Base-by-base conservation (phyloP, 1,140 invertebrate genomes). In the Episyrphus balteatus region DNA sequence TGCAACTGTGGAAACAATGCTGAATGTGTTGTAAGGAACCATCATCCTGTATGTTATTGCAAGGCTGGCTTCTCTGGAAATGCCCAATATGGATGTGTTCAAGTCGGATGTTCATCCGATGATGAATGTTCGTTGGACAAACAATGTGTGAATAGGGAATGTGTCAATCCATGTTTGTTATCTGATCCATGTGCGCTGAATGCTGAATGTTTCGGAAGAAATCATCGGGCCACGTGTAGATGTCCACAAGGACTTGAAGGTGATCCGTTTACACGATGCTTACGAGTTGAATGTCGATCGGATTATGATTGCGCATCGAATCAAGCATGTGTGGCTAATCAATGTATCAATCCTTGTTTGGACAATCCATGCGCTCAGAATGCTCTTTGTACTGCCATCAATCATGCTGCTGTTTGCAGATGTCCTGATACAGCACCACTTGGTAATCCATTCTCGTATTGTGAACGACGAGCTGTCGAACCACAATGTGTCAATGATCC, bases 1-100 rank as follows among this genome's bases (percentile, higher is more conserved):
- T 92, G 89, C 54, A 83, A 86, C 48, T 92, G 90, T 59, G 89
- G 88, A 36, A 70, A 76, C 1, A 82, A 91, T 59, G 81, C 88
- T 3, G 81, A 86, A 53, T 93, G 89, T 63, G 72, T 71, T 46
- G 84, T 91, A 1, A 69, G 76, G 40, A 80, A 86, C 65, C 88
- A 92, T 59, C 85, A 87, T 70, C 84, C 88, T 31, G 79, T 82
- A 7, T 92, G 88, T 59, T 79, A 74, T 51, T 92, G 89, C 61
- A 69, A 77, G 55, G 76, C 79, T 14, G 85, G 84, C 39, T 87
- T 78, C 62, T 86, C 84, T 19, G 87, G 87, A 57, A 88, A 89
- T 69, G 83, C 87, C 14, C 86, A 90, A 69, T 73, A 76, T 46
- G 83, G 82, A 42, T 92, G 88, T 55, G 68, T 75, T 9, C 82